Base-by-base conservation (phyloP, 2,888 invertebrate species). In the Fabriciana adippe region DNA sequence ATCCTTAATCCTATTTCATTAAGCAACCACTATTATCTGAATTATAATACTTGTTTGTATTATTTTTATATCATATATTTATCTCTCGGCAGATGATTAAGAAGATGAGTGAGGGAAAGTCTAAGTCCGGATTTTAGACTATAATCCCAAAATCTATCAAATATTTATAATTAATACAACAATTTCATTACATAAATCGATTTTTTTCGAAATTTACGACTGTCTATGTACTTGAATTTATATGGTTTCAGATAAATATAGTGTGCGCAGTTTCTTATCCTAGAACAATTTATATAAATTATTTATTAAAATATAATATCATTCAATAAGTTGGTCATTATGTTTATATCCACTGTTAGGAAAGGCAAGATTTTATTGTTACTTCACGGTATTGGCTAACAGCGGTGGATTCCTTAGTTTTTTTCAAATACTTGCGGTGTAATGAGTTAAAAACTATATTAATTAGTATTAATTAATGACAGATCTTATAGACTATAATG, bases 281-380 rank as follows among this genome's bases (percentile, higher is more conserved):
- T 61, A 47, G n/a, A 66, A 56, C 56, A 67, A 57, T 61, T 61
- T 53, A 21, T 64, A 70, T 64, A 67, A 70, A 67, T 70, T 41
- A 64, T 68, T 68, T 70, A 66, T 68, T 70, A 68, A 67, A 64
- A 67, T 63, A 63, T 65, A 67, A 68, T 65, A 61, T 64, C 47
- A 71, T 66, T 67, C 67, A 69, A 71, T 57, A 69, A 64, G 51
- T 47, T 67, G 59, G 64, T 67, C 56, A 66, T 73, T 73, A 71
- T 51, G 31, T 55, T 21, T 55, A 41, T 53, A 21, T 56, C 41
- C 41, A 47, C 45, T 61, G 64, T 68, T 66, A 53, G 51, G 55
- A 70, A 67, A 65, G 60, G 55, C 51, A 35, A 67, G 45, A 51
- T 56, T 50, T 54, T 53, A 57, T 53, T 56, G 60, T 51, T 60